These are phyloP conservation scores for Deilephila porcellus DNA, from an alignment of 2,888 invertebrate species.

Conservation along the genomic window DNA sequence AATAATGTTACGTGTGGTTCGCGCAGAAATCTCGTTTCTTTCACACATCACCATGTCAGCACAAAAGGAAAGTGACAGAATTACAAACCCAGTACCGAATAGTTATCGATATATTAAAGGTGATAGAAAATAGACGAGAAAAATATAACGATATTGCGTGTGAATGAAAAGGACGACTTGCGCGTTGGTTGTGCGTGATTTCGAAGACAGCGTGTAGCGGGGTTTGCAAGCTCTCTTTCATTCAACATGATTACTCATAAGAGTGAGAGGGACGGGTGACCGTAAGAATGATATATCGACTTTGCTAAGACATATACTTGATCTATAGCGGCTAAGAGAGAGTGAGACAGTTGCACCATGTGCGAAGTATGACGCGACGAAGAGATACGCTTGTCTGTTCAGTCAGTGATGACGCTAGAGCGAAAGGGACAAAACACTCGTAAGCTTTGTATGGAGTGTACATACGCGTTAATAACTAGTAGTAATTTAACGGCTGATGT, in stretches of 20 bases:
- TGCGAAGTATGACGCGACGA: not conserved
- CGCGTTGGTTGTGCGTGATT: not conserved
- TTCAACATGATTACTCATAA: not conserved
- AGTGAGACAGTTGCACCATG: not conserved
- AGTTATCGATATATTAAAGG: not conserved
- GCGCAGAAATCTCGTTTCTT: not conserved
- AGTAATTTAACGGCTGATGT: not conserved
- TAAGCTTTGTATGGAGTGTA: constrained; percentile 3
- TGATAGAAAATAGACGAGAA: not conserved
- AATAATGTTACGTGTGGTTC: not conserved
- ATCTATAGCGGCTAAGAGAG: not conserved
- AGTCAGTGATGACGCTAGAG: not conserved
- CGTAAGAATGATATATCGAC: constrained; percentile 2
- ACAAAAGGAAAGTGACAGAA: not conserved
- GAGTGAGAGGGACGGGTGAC: not conserved
- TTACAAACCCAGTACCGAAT: not conserved
- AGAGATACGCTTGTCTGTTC: not conserved
- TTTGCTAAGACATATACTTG: not conserved
- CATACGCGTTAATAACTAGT: not conserved
- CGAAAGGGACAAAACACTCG: not conserved
- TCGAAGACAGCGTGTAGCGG: not conserved
- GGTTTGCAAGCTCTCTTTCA: not conserved
- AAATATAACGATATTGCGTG: not conserved
- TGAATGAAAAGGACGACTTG: constrained; percentile 2
- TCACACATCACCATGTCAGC: not conserved